Percentiles rank a stretch among this genome's conserved stretches.
Evolutionary conservation across 2,888 invertebrate species (phyloP).

Genomic region (Theretra japonica): DNA sequence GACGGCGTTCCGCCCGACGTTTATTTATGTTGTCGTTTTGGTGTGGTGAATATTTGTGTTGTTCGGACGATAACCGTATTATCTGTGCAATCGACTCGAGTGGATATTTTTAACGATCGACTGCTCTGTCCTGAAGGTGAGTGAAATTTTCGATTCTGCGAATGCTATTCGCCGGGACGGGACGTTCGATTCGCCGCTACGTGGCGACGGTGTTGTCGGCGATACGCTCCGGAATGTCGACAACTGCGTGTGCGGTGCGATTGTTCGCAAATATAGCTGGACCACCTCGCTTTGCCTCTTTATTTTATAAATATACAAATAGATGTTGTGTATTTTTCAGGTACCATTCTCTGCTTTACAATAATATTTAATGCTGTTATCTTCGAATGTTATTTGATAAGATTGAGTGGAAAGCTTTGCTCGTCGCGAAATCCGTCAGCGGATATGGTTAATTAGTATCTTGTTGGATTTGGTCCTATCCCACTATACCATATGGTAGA

Average conservation of each 20-base stretch:
- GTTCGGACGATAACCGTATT: constrained; percentile 83
- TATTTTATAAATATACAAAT: constrained; percentile 15
- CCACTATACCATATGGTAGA: constrained; percentile 78
- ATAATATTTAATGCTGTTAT: neutral
- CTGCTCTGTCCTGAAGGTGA: constrained; percentile 74
- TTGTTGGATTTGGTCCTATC: constrained; percentile 73
- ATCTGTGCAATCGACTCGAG: constrained; percentile 79
- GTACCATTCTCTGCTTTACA: neutral
- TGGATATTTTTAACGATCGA: constrained; percentile 80
- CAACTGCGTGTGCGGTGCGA: constrained; percentile 46
- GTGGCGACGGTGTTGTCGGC: constrained; percentile 73
- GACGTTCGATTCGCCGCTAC: constrained; percentile 68
- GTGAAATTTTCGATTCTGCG: constrained; percentile 63
- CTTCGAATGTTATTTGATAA: neutral
- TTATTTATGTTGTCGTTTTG: constrained; percentile 84
- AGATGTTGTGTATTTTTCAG: neutral
- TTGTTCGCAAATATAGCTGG: constrained; percentile 44
- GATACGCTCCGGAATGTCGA: constrained; percentile 64
- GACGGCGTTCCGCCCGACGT: constrained; percentile 71
- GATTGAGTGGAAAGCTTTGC: neutral
- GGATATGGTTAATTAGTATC: constrained; percentile 48
- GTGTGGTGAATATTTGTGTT: constrained; percentile 84
- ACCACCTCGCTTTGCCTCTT: constrained; percentile 30
- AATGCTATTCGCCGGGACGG: constrained; percentile 55
- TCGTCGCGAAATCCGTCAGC: constrained; percentile 11